These are phyloP conservation scores for Mycteria americana DNA, from an alignment of 2,797 vertebrate genomes.

Conservation along the genomic window DNA sequence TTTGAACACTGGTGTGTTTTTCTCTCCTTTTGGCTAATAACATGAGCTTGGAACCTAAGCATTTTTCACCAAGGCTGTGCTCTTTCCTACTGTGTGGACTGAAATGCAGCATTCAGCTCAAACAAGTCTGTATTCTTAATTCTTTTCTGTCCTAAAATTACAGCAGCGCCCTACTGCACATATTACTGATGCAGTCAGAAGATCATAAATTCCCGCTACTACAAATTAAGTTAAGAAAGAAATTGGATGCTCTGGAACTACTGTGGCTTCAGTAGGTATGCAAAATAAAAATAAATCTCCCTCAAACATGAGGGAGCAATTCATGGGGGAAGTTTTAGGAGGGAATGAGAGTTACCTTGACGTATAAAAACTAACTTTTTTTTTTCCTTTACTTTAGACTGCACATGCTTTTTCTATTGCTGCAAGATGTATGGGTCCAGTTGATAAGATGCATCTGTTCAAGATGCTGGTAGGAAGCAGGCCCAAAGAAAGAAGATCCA, in stretches of 20 bases:
- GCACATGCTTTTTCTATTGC: neutral
- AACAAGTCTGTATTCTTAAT: neutral
- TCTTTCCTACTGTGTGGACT: neutral
- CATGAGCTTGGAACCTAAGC: neutral
- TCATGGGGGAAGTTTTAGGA: neutral
- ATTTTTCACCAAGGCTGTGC: neutral
- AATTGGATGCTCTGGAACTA: neutral
- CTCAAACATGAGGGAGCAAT: neutral
- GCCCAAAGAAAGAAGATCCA: neutral
- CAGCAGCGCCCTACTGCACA: neutral
- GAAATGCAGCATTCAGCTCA: neutral
- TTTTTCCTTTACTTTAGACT: neutral
- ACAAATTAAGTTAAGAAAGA: neutral
- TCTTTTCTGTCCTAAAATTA: neutral
- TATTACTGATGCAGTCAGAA: neutral
- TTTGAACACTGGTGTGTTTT: neutral
- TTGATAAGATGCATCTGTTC: neutral
- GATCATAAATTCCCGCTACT: neutral
- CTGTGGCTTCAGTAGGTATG: neutral
- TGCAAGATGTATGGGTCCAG: neutral
- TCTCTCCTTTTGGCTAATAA: neutral
- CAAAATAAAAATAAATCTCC: neutral
- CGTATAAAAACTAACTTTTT: neutral
- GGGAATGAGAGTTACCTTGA: neutral
- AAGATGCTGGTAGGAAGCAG: neutral